A percentile compares a stretch with the other conserved stretches of the same genome.
Conservation (phyloP, 2,888 invertebrate species). For the Limnephilus rhombicus region DNA sequence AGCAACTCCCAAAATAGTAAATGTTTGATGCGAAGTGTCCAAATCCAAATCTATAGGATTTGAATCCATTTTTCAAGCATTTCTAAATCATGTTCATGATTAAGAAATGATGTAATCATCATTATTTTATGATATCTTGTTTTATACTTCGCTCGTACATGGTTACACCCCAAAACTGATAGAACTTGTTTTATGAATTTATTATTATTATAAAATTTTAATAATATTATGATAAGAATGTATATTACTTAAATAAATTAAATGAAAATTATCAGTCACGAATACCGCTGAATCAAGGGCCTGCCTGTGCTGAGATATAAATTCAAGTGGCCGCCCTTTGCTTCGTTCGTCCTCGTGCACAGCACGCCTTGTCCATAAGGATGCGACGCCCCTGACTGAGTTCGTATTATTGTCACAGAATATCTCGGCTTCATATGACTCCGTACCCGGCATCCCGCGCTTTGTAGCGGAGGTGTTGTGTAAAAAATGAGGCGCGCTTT, state of each 20-base stretch:
- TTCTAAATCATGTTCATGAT: not conserved
- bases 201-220: too few relatives aligned
- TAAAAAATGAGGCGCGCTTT: slow-evolving; percentile 51
- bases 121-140: not conserved
- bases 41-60: too few relatives aligned
- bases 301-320: not conserved
- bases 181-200: not conserved
- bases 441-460: slow-evolving; percentile 31
- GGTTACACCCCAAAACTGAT: not conserved
- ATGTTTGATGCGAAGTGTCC: too few relatives aligned
- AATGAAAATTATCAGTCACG: too few relatives aligned
- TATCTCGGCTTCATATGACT: slow-evolving; percentile 31
- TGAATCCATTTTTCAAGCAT: not conserved
- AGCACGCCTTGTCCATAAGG: not conserved
- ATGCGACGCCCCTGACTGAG: not conserved
- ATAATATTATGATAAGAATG: too few relatives aligned
- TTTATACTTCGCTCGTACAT: not conserved
- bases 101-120: too few relatives aligned
- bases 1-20: too few relatives aligned
- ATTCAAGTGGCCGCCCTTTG: not conserved
- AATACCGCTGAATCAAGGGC: not conserved
- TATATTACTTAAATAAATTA: too few relatives aligned
- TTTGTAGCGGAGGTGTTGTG: slow-evolving; percentile 51
- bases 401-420: slow-evolving; percentile 15
- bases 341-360: not conserved